These are phyloP conservation scores for Furnarius figulus DNA, from an alignment of 2,113 vertebrate species.

Conservation along the genomic window DNA sequence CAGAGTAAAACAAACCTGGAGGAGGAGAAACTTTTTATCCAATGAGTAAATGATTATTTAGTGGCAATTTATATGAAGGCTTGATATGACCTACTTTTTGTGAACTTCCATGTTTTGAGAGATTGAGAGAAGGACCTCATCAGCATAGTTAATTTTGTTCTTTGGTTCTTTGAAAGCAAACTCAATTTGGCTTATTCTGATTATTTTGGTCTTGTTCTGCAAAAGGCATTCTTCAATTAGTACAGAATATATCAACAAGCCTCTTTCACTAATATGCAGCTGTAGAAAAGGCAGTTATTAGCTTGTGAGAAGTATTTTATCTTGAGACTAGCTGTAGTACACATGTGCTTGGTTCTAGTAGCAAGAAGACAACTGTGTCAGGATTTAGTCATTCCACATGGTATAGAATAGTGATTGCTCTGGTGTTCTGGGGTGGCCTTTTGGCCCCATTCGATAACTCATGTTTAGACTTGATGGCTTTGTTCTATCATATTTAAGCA, in stretches of 20 bases:
- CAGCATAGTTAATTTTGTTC: neutral
- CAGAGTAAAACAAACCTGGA: neutral
- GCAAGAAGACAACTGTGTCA: neutral
- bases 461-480: neutral
- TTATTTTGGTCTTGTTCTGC: slow-evolving; percentile 3
- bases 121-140: neutral
- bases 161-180: neutral
- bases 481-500: neutral
- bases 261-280: neutral
- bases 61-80: neutral
- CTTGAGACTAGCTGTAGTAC: neutral
- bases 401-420: neutral
- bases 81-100: neutral
- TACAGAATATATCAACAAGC: neutral
- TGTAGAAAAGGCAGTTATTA: neutral
- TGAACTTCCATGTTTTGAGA: neutral
- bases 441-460: neutral
- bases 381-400: neutral
- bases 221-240: neutral
- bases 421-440: neutral
- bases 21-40: neutral
- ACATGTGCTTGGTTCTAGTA: neutral
- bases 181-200: neutral
- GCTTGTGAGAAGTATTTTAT: neutral
- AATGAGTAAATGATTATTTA: neutral